Conservation (phyloP, 2,888 invertebrate genomes). For the Lepeophtheirus nordmannii region DNA sequence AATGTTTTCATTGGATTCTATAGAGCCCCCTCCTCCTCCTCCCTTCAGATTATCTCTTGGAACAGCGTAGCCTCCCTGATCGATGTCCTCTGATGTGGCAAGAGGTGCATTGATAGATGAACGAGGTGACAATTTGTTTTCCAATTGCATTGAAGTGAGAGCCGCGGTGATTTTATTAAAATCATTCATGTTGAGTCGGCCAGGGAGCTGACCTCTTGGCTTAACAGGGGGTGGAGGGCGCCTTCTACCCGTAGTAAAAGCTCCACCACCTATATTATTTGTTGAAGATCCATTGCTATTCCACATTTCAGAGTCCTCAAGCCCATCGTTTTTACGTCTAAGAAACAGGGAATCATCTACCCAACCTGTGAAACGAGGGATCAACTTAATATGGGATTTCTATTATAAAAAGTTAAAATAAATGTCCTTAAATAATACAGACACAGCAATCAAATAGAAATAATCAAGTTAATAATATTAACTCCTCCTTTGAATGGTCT, state of each 20-base stretch:
- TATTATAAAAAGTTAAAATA: neutral
- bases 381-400: neutral
- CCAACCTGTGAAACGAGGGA: slow-evolving; percentile 30
- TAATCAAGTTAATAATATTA: neutral
- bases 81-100: slow-evolving; percentile 58
- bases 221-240: slow-evolving; percentile 34
- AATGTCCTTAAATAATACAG: neutral
- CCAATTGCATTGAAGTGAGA: slow-evolving; percentile 49
- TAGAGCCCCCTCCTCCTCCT: slow-evolving; percentile 26
- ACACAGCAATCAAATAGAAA: neutral
- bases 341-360: slow-evolving; percentile 34
- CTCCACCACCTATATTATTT: slow-evolving; percentile 47
- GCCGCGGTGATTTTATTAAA: slow-evolving; percentile 76
- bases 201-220: slow-evolving; percentile 46
- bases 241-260: slow-evolving; percentile 53
- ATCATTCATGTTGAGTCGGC: slow-evolving; percentile 73
- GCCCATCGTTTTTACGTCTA: slow-evolving; percentile 31
- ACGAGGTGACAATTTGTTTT: slow-evolving; percentile 30
- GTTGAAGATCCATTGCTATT: slow-evolving; percentile 19
- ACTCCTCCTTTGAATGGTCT: no score
- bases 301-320: slow-evolving; percentile 30
- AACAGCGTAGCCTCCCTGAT: slow-evolving; percentile 37
- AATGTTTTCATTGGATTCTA: slow-evolving; percentile 11
- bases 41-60: slow-evolving; percentile 44
- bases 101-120: slow-evolving; percentile 49